These are phyloP conservation scores for Lithophane semibrunnea DNA, from an alignment of 2,888 invertebrate genomes.

Conservation along the genomic window DNA sequence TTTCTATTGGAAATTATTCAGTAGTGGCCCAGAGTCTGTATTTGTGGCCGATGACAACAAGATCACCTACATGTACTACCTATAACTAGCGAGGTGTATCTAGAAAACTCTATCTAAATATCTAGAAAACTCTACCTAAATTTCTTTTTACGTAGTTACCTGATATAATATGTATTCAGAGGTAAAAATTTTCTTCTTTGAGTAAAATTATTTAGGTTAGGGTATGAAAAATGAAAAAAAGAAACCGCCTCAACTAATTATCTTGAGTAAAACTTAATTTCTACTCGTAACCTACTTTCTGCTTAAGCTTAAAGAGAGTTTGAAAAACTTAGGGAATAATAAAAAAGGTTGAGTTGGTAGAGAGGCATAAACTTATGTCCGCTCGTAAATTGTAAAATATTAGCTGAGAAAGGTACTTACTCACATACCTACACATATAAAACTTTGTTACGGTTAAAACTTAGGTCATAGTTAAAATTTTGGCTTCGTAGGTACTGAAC, in stretches of 20 bases:
- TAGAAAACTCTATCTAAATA: no score
- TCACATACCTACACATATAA: not conserved
- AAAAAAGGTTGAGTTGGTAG: slow-evolving; percentile 49
- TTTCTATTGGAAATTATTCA: not conserved
- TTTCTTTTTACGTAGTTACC: not conserved
- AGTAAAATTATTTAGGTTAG: not conserved
- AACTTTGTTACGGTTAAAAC: not conserved
- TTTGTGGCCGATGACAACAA: not conserved
- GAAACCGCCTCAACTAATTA: slow-evolving; percentile 42
- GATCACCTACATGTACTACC: no score
- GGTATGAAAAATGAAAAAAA: slow-evolving; percentile 14
- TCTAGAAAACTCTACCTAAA: not conserved
- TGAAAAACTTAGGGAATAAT: slow-evolving; percentile 51
- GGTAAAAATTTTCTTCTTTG: not conserved
- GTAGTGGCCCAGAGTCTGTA: no score
- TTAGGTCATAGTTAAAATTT: slow-evolving; percentile 3
- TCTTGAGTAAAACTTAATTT: slow-evolving; percentile 51
- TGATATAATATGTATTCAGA: not conserved
- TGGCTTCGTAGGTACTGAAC: not conserved
- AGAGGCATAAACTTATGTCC: slow-evolving; percentile 31
- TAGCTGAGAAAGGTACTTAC: not conserved
- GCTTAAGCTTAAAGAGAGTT: slow-evolving; percentile 52
- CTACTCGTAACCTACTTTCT: slow-evolving; percentile 58
- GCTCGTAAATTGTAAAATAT: slow-evolving; percentile 31
- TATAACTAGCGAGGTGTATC: not conserved